These are phyloP conservation scores for Tortrix viridana DNA, from an alignment of 2,888 invertebrate species.

Conservation along the genomic window DNA sequence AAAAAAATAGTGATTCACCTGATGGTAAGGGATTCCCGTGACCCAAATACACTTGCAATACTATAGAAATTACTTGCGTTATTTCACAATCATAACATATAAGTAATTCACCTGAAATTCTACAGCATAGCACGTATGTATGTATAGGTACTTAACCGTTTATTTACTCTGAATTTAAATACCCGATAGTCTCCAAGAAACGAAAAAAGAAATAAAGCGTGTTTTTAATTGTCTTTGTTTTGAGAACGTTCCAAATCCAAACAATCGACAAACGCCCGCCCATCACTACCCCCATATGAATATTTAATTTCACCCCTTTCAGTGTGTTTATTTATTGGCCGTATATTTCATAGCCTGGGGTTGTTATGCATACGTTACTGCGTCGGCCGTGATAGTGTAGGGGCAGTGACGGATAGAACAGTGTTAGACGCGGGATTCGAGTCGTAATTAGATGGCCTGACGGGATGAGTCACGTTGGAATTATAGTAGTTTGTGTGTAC, in stretches of 20 bases:
- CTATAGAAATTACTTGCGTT: no score
- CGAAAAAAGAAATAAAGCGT: no score
- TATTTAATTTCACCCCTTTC: slow-evolving; percentile 83
- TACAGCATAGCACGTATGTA: no score
- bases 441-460: slow-evolving; percentile 5
- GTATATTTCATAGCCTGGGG: slow-evolving; percentile 79
- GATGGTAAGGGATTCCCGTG: no score
- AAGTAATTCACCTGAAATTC: no score
- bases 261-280: slow-evolving; percentile 10
- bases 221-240: no score
- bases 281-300: slow-evolving; percentile 71
- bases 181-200: no score
- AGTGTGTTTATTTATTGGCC: slow-evolving; percentile 80
- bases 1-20: no score
- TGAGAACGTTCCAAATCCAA: background rate
- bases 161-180: no score
- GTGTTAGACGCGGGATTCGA: slow-evolving; percentile 3
- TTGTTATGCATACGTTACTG: slow-evolving; percentile 70
- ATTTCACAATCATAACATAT: no score
- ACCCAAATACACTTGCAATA: no score
- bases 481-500: background rate
- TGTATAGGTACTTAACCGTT: no score
- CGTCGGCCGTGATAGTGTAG: slow-evolving; percentile 26
- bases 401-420: slow-evolving; percentile 31
- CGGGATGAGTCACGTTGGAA: background rate